phyloP scores from a whole-genome alignment of 2,797 vertebrate genomes.

The Leucoraja ocellata region DNA sequence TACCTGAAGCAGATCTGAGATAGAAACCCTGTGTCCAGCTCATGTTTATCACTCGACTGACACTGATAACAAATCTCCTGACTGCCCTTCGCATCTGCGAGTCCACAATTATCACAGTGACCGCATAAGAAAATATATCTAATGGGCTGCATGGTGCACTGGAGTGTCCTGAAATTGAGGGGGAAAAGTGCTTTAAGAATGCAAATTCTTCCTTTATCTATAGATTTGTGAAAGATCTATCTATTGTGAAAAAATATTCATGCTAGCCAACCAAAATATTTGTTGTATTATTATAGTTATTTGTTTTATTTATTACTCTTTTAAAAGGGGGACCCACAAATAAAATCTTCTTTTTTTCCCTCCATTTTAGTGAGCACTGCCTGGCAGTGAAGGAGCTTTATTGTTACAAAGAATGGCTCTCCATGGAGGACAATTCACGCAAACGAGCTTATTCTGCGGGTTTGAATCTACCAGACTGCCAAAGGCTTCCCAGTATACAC shows the following conservation, averaged over 20 bases:
- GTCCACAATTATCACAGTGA: not conserved
- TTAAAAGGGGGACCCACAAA: not conserved
- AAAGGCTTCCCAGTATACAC: slow-evolving; percentile 72
- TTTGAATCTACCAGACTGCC: slow-evolving; percentile 68
- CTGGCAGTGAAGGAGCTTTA: slow-evolving; percentile 88
- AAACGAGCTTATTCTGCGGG: slow-evolving; percentile 62
- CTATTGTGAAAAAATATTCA: too few relatives aligned
- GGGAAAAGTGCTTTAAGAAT: not conserved
- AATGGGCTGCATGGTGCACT: not conserved
- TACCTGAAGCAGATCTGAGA: too few relatives aligned
- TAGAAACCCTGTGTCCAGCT: not conserved
- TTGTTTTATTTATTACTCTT: not conserved
- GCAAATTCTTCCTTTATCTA: not conserved
- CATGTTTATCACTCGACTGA: not conserved
- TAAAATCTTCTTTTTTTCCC: not conserved
- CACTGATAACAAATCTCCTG: not conserved
- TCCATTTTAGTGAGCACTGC: slow-evolving; percentile 78
- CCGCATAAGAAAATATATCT: not conserved
- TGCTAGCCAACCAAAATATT: not conserved
- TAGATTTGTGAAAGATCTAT: not conserved
- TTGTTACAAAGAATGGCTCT: slow-evolving; percentile 84
- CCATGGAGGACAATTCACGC: slow-evolving; percentile 63
- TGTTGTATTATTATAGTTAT: not conserved
- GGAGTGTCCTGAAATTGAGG: not conserved
- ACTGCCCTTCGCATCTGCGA: too few relatives aligned